These are phyloP conservation scores for Brachyopa scutellaris DNA, from an alignment of 2,888 invertebrate genomes.

Conservation along the genomic window DNA sequence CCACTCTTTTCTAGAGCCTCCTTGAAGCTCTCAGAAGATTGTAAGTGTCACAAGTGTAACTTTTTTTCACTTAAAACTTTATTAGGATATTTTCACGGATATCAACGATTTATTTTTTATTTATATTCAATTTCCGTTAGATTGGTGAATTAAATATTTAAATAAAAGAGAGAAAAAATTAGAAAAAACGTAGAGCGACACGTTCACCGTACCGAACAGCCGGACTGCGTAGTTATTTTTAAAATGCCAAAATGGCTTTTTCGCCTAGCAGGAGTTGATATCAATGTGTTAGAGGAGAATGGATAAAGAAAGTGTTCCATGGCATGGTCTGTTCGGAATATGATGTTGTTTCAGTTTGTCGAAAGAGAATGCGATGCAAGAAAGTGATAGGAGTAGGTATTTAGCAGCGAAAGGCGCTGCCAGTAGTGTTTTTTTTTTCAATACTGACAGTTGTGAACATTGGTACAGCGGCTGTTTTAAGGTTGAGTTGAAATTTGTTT, in stretches of 20 bases:
- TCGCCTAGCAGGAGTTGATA: constrained; percentile 16
- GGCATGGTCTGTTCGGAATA: background rate
- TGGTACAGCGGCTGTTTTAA: constrained; percentile 15
- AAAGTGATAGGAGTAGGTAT: background rate
- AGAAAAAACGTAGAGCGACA: constrained; percentile 72
- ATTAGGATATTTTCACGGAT: too few relatives aligned
- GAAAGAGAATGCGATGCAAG: background rate
- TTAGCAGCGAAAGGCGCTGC: background rate
- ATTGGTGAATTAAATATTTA: constrained; percentile 54
- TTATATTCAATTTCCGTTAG: constrained; percentile 48
- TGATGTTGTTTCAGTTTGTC: constrained; percentile 7
- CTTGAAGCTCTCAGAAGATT: constrained; percentile 20
- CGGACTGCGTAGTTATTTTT: constrained; percentile 77
- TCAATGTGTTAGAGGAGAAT: constrained; percentile 14
- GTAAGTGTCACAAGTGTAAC: constrained; percentile 27
- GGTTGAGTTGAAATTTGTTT: background rate
- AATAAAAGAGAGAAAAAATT: constrained; percentile 66
- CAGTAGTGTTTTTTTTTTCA: background rate
- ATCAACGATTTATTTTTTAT: constrained; percentile 11
- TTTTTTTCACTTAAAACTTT: constrained; percentile 20
- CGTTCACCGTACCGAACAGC: constrained; percentile 73
- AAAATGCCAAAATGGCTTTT: constrained; percentile 75
- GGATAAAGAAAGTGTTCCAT: background rate
- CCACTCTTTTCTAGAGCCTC: constrained; percentile 43
- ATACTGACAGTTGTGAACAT: background rate